Base-by-base conservation (phyloP, 2,888 invertebrate species). In the Ramazzottius varieornatus region DNA sequence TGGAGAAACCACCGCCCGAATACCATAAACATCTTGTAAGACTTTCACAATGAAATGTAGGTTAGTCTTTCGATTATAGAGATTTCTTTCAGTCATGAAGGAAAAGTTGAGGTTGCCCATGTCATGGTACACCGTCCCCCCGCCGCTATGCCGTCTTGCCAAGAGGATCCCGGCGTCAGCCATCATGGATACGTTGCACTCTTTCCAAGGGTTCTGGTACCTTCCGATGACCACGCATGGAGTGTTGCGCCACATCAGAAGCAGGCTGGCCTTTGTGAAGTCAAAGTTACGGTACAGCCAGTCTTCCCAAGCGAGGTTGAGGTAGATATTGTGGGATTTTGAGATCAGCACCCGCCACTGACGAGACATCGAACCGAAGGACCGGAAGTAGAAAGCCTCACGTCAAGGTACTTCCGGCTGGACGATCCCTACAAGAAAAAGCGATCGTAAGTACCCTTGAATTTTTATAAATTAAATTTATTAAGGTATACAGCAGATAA, bases 111-210 rank as follows among this genome's bases (percentile, higher is more conserved):
- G 79, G 78, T 92, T 93, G 66, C 92, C 93, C 68, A 82, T 78
- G 76, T 98, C 96, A 75, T 98, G 96, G 76, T 89, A 98, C 32
- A 98, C 93, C 1, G 93, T 86, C 33, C 94, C 96, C 67, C 98
- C 82, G 33, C 96, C 96, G 76, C 93, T 93, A 73, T 88, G 88
- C 54, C 98, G 82, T 67, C 98, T 82, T 0, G 87, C 93, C 67
- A 93, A 72, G 16, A 81, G 79, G 66, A 94, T 83, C 24, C 83
- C 84, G 54, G 81, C 79, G 64, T 83, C 82, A 68, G 80, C 74
- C 64, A 87, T 75, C 54, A 81, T 80, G 1, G 83, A 80, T 1
- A 88, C 78, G 75, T 94, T 86, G 1, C 88, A 85, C 76, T 98
- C 96, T 34, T 84, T 75, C 86, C 93, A 98, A 0, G 93, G 91